phyloP scores from a whole-genome alignment of 2,888 invertebrate genomes.

The Xestoiulus laeticollis region DNA sequence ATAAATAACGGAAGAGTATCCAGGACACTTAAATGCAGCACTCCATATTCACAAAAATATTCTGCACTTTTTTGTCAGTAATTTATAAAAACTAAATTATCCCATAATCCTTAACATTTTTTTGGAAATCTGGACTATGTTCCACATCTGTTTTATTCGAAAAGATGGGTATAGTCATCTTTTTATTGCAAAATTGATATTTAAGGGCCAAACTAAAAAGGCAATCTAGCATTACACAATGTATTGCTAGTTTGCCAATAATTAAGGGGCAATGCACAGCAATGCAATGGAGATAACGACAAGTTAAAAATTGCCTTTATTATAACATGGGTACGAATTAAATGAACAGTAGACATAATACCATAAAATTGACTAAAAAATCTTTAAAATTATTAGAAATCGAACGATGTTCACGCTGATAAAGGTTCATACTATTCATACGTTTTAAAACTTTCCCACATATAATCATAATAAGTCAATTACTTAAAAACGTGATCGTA shows the following conservation, averaged over 20 bases:
- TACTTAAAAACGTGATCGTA: not conserved
- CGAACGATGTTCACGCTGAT: not conserved
- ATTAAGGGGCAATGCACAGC: not conserved
- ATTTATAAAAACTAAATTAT: too few relatives aligned
- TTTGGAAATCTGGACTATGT: too few relatives aligned
- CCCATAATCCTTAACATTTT: too few relatives aligned
- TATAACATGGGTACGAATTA: not conserved
- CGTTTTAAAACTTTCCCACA: not conserved
- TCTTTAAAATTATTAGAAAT: not conserved
- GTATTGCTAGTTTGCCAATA: not conserved
- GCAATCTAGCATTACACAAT: not conserved
- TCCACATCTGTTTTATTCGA: too few relatives aligned
- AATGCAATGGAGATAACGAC: not conserved
- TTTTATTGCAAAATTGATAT: too few relatives aligned
- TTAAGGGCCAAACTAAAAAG: not conserved
- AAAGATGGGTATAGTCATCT: too few relatives aligned
- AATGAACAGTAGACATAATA: not conserved
- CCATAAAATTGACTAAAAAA: not conserved
- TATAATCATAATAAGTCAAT: not conserved
- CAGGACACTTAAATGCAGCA: too few relatives aligned
- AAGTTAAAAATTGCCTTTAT: not conserved
- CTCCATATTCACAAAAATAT: too few relatives aligned
- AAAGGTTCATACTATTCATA: too few relatives aligned
- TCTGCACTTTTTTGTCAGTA: too few relatives aligned
- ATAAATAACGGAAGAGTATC: too few relatives aligned